Conservation (phyloP, 2,113 vertebrate species). For the Gnathonemus echidnorhynchus region DNA sequence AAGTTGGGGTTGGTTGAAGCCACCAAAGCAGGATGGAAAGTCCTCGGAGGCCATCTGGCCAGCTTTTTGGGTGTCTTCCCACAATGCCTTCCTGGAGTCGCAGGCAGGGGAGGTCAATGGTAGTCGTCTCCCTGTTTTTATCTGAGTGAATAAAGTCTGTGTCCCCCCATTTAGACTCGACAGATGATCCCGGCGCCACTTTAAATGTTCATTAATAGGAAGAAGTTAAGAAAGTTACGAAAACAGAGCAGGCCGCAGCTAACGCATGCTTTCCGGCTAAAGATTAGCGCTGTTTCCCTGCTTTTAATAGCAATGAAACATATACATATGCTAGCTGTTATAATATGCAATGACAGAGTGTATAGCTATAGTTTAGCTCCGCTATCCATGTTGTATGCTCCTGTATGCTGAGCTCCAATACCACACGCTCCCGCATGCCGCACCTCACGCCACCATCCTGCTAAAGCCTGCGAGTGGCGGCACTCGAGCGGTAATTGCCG, state of each 20-base stretch:
- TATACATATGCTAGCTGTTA: neutral
- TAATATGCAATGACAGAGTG: conserved; percentile 12
- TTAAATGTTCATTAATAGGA: neutral
- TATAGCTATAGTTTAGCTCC: conserved; percentile 1
- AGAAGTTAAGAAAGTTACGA: neutral
- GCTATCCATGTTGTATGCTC: neutral
- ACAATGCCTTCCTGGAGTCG: neutral
- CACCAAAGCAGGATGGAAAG: neutral
- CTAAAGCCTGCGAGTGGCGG: conserved; percentile 48
- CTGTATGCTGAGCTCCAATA: neutral
- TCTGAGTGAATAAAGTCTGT: conserved; percentile 3
- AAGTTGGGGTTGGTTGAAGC: neutral
- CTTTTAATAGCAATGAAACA: neutral
- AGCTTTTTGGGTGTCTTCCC: neutral
- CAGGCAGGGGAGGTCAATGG: neutral
- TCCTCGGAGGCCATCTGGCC: neutral
- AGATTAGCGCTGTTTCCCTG: neutral
- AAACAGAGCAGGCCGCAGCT: neutral
- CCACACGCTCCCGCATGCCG: conserved; percentile 35
- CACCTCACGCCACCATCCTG: conserved; percentile 45
- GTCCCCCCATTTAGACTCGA: neutral
- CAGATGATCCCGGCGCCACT: neutral
- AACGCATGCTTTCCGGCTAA: conserved; percentile 1
- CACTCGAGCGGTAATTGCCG: conserved; percentile 58
- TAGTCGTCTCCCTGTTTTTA: neutral